Base-by-base conservation (phyloP, 2,888 invertebrate species). In the Cephus pulcher region DNA sequence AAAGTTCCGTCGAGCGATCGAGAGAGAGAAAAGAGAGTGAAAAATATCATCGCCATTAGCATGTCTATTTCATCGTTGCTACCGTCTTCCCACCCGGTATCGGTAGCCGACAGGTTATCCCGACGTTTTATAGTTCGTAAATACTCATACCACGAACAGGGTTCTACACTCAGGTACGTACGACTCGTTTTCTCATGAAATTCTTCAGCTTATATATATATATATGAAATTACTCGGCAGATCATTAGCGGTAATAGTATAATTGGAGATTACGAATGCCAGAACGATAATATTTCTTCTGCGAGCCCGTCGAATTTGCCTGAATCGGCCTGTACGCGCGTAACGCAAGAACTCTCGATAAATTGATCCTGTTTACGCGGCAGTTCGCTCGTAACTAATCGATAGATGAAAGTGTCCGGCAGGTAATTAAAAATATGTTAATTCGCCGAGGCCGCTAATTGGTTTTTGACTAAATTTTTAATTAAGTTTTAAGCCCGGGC, bases 391-490 rank as follows among this genome's bases (percentile, higher is more conserved):
- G 40, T 56, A 56, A 56, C 40, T 56, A 56, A 71, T 32, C 81
- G 79, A 81, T 78, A 79, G 76, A 81, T 80, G 83, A 80, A 81
- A 80, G 80, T 73, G 80, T 80, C 80, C 80, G 76, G 71, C 81
- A 76, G 86, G 88, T 88, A 90, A 90, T 90, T 90, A 90, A 90
- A 90, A 90, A 90, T 90, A 89, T 89, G 90, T 89, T 90, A 89
- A 90, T 90, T 86, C 85, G 80, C 84, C 85, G 86, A 79, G 81
- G 87, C 82, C 82, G 86, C 90, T 90, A 90, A 90, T 90, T 90
- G 88, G 87, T 89, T 88, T 89, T 88, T 87, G 86, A 88, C 86
- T 87, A 88, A 87, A 89, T 87, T 89, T 87, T 88, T 88, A 87
- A 89, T 88, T 87, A 88, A 88, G 88, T 88, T 86, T 86, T 87